Evolutionary conservation across 1,140 invertebrate genomes (phyloP).

Genomic region (Sogatella furcifera): DNA sequence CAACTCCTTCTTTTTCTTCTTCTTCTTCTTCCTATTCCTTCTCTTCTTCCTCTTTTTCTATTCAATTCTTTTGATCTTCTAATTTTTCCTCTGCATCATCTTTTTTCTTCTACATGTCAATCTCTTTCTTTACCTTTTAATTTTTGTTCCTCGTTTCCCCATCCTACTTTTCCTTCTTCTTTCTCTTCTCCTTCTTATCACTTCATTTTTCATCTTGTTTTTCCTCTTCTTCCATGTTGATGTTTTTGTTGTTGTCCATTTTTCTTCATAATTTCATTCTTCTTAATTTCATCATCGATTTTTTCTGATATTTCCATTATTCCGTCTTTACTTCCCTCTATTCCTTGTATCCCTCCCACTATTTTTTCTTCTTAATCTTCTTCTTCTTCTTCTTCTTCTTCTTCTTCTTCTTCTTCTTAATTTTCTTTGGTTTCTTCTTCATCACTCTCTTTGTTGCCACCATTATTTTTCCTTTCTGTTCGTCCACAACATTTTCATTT

Average conservation of each 20-base stretch:
- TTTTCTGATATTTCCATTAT: constrained; percentile 19
- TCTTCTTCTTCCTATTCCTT: not conserved
- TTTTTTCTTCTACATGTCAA: not conserved
- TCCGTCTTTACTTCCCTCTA: constrained; percentile 18
- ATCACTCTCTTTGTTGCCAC: not conserved
- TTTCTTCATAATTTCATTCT: not conserved
- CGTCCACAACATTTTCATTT: no score
- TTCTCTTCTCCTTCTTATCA: not conserved
- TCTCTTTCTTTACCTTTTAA: no score
- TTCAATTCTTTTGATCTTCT: no score
- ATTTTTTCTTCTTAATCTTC: not conserved
- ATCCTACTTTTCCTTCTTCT: not conserved
- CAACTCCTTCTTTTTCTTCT: no score
- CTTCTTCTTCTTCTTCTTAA: constrained; percentile 15
- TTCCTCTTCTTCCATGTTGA: not conserved
- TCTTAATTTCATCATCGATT: not conserved
- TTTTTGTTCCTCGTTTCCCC: not conserved
- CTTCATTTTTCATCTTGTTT: no score
- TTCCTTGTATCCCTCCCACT: not conserved
- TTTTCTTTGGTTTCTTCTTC: constrained; percentile 21
- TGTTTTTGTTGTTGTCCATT: no score
- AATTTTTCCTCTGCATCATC: not conserved
- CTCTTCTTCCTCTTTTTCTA: not conserved
- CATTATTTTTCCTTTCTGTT: not conserved
- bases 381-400: constrained; percentile 2